Evolutionary conservation across 2,888 invertebrate genomes (phyloP).

Genomic region (Eupithecia dodoneata): DNA sequence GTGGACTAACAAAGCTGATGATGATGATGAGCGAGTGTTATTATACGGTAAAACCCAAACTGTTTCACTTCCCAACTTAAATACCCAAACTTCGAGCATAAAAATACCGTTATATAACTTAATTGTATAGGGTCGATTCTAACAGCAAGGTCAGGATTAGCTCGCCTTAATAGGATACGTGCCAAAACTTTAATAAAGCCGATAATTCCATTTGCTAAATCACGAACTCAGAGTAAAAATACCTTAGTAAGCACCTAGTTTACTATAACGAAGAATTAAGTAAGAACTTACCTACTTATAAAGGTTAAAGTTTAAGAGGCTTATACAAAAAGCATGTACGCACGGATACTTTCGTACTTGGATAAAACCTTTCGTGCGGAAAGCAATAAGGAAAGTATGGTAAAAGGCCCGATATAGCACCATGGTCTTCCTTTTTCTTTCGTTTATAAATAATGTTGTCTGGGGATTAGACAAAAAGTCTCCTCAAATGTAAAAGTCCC

Average conservation of each 20-base stretch:
- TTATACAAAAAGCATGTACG: not conserved
- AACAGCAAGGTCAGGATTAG: constrained; percentile 40
- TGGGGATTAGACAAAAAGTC: not conserved
- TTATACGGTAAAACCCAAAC: not conserved
- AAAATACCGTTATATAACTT: constrained; percentile 2
- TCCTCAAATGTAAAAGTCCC: not conserved
- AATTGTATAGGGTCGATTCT: constrained; percentile 40
- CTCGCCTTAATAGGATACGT: constrained; percentile 40
- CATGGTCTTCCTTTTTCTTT: not conserved
- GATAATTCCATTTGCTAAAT: constrained; percentile 51
- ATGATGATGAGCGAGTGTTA: too few relatives aligned
- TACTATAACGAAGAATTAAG: not conserved
- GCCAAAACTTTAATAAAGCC: constrained; percentile 43
- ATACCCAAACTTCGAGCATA: not conserved
- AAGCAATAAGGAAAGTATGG: not conserved
- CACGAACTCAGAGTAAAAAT: constrained; percentile 11
- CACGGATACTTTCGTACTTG: not conserved
- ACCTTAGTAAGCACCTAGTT: not conserved
- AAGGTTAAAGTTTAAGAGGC: not conserved
- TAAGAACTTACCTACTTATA: not conserved
- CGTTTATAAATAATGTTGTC: too few relatives aligned
- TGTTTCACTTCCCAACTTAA: constrained; percentile 2
- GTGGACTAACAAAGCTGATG: too few relatives aligned
- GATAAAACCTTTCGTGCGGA: not conserved
- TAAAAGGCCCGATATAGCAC: not conserved